phyloP scores from a whole-genome alignment of 1,140 invertebrate species.

The Nasonia longicornis region DNA sequence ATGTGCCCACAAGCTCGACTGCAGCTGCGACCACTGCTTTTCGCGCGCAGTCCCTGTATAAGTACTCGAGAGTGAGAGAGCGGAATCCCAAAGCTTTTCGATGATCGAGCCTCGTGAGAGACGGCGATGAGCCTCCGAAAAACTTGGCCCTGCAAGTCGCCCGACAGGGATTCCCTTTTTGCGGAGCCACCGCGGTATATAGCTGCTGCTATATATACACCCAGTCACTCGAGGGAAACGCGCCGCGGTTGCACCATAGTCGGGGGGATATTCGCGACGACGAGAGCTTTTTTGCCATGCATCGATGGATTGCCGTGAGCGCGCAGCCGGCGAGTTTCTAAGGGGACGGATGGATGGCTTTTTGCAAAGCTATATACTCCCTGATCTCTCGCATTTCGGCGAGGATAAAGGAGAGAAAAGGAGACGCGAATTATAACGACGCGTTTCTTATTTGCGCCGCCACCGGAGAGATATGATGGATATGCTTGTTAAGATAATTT shows the following conservation, averaged over 20 bases:
- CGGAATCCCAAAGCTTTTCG: slow-evolving; percentile 14
- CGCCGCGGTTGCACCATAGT: background rate
- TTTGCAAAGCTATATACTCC: slow-evolving; percentile 5
- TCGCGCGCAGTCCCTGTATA: background rate
- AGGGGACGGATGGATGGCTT: background rate
- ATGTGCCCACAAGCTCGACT: background rate
- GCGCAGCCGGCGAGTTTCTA: slow-evolving; percentile 1
- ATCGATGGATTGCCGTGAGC: slow-evolving; percentile 7
- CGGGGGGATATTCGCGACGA: background rate
- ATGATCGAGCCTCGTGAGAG: background rate
- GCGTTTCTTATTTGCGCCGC: no score
- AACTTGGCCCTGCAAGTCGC: slow-evolving; percentile 20
- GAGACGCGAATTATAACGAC: background rate
- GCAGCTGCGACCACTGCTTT: background rate
- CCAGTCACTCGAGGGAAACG: background rate
- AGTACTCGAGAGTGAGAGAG: background rate
- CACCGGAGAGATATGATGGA: background rate
- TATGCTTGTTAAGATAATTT: background rate
- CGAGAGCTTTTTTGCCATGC: background rate
- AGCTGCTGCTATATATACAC: background rate
- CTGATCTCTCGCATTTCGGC: background rate
- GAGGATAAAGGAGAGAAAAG: background rate
- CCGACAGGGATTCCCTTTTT: slow-evolving; percentile 30
- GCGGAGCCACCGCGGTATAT: background rate
- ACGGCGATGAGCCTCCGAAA: background rate